phyloP scores from a whole-genome alignment of 2,797 vertebrate species.

The Characodon lateralis region DNA sequence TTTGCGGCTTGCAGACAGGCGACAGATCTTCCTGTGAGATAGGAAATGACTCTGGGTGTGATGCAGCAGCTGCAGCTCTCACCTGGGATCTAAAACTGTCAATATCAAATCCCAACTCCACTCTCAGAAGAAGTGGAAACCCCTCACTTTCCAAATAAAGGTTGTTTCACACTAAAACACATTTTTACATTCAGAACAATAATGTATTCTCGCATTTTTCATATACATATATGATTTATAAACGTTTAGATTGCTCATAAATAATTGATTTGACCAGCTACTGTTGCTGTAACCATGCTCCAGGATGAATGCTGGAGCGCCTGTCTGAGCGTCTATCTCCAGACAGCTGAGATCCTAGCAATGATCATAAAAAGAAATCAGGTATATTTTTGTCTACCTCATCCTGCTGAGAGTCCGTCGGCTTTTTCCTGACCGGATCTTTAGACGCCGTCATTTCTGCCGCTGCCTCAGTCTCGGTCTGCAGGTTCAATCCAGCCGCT shows the following conservation, averaged over 20 bases:
- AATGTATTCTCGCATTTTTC: neutral
- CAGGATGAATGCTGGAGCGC: neutral
- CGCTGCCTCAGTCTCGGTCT: slow-evolving; percentile 1
- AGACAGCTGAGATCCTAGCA: neutral
- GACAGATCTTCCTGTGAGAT: neutral
- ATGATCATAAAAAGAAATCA: neutral
- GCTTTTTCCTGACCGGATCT: slow-evolving; percentile 66
- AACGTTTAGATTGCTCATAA: neutral
- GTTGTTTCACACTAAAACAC: too few relatives aligned
- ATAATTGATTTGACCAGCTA: neutral
- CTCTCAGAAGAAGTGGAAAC: neutral
- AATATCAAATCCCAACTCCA: neutral
- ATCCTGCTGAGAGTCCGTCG: slow-evolving; percentile 66
- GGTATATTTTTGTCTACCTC: slow-evolving; percentile 42
- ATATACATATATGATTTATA: neutral
- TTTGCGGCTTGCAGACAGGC: neutral
- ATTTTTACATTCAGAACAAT: neutral
- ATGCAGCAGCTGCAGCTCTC: neutral
- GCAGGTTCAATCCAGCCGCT: slow-evolving; percentile 30
- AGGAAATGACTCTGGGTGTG: neutral
- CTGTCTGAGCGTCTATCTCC: neutral
- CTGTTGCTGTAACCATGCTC: neutral
- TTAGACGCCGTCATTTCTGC: slow-evolving; percentile 69
- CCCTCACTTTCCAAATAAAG: neutral
- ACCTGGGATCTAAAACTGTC: slow-evolving; percentile 3